Conservation (phyloP, 1,140 invertebrate species). For the Megathymus violae region DNA sequence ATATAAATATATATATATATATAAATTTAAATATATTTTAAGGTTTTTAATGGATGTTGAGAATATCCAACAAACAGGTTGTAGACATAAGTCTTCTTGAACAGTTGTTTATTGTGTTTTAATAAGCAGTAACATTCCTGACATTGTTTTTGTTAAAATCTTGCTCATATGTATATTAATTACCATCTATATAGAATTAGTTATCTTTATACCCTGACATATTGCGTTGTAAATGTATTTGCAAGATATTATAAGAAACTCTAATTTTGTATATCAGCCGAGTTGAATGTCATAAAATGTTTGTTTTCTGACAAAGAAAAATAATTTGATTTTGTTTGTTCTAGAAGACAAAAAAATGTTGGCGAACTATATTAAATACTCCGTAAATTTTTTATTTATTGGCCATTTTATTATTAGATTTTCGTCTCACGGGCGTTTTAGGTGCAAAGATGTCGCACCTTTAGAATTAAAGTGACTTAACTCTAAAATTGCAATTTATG, state of each 20-base stretch:
- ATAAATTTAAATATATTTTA: constrained; percentile 8
- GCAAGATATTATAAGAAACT: constrained; percentile 27
- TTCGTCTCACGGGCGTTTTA: no score
- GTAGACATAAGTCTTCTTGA: constrained; percentile 57
- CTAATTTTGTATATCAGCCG: constrained; percentile 28
- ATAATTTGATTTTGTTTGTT: constrained; percentile 45
- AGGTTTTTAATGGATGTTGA: constrained; percentile 33
- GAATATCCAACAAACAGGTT: constrained; percentile 48
- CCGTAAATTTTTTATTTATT: constrained; percentile 45
- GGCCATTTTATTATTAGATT: neutral
- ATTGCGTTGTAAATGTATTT: constrained; percentile 32
- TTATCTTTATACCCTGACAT: constrained; percentile 14
- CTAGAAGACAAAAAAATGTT: constrained; percentile 56
- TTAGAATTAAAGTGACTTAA: no score
- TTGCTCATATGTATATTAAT: constrained; percentile 3
- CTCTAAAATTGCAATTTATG: no score
- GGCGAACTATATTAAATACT: constrained; percentile 54
- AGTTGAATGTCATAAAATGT: constrained; percentile 1
- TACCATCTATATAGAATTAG: constrained; percentile 2
- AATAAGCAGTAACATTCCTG: constrained; percentile 39
- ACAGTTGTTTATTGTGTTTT: constrained; percentile 38
- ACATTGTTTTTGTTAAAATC: constrained; percentile 23
- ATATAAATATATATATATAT: no score
- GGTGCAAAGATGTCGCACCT: no score
- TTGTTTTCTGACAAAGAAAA: constrained; percentile 23